Conservation (phyloP, 2,888 invertebrate species). For the Pammene fasciana region DNA sequence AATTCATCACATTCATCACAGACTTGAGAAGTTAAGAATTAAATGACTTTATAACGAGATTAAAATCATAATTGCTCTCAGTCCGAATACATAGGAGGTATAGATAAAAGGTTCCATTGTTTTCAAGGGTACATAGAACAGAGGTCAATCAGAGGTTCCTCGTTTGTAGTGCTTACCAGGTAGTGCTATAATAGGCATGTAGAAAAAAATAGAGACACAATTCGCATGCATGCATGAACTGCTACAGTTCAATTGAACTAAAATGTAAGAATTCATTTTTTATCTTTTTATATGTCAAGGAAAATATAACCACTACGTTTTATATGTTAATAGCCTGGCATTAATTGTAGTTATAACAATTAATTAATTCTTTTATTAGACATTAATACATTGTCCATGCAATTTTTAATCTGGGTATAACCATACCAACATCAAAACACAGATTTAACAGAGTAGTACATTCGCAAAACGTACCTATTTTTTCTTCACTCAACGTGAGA, state of each 20-base stretch:
- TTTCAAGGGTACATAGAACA: slow-evolving; percentile 21
- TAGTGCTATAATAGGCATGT: neutral
- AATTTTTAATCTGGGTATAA: no score
- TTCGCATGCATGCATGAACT: neutral
- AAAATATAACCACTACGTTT: no score
- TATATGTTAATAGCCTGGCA: no score
- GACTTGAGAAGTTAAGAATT: slow-evolving; percentile 3
- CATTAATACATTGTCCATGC: no score
- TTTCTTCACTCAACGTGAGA: slow-evolving; percentile 32
- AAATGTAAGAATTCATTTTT: no score
- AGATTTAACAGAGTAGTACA: neutral
- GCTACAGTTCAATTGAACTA: no score
- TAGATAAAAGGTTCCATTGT: slow-evolving; percentile 17
- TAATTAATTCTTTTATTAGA: no score
- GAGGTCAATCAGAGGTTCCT: slow-evolving; percentile 19
- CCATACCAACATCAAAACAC: no score
- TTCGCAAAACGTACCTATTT: slow-evolving; percentile 17
- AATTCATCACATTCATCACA: no score
- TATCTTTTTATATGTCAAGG: no score
- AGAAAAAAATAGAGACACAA: slow-evolving; percentile 7
- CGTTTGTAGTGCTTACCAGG: slow-evolving; percentile 3
- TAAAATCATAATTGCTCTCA: slow-evolving; percentile 20
- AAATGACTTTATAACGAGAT: slow-evolving; percentile 24
- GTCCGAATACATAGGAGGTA: neutral
- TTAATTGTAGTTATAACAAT: no score